Conservation (phyloP, 2,888 invertebrate species). For the Dasypogon diadema region DNA sequence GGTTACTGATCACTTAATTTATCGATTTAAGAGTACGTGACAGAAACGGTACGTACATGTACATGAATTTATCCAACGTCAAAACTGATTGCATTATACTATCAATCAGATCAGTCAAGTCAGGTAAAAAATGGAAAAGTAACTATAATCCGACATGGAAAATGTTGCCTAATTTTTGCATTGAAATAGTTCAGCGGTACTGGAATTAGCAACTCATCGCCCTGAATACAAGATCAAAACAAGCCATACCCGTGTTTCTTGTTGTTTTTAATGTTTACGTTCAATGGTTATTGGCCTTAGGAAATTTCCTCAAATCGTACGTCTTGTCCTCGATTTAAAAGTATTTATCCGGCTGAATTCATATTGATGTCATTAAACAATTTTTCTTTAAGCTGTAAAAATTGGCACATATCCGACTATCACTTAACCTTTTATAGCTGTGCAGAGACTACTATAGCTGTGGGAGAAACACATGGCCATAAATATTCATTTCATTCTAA, state of each 20-base stretch:
- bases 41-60: too few relatives aligned
- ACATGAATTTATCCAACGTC: background rate
- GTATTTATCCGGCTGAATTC: background rate
- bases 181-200: too few relatives aligned
- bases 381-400: background rate
- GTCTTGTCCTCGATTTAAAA: background rate
- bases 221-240: background rate
- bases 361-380: background rate
- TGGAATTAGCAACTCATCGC: background rate
- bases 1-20: background rate
- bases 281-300: background rate
- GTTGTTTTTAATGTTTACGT: background rate
- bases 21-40: background rate
- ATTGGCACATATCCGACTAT: background rate
- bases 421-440: background rate
- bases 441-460: background rate
- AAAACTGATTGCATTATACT: background rate
- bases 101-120: background rate
- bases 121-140: background rate
- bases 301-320: background rate
- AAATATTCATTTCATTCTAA: conserved; percentile 16
- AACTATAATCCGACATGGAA: background rate
- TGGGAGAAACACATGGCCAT: background rate
- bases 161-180: background rate
- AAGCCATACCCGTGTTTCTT: background rate